These are phyloP conservation scores for Rhabditophanes sp. DNA, from an alignment of 2,888 invertebrate genomes.

Conservation along the genomic window DNA sequence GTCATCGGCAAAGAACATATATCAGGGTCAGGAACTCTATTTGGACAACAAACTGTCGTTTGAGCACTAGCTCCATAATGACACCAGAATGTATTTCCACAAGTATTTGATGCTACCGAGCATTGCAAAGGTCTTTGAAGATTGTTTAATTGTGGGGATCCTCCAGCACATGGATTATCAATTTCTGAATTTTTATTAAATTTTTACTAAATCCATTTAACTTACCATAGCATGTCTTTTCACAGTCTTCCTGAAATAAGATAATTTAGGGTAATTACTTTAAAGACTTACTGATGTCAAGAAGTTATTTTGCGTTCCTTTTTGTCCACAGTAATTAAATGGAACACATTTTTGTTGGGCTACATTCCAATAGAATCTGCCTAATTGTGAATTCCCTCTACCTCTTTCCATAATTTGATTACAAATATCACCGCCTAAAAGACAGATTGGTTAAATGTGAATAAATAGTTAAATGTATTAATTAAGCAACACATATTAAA, in stretches of 20 bases:
- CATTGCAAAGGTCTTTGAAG: conserved; percentile 26
- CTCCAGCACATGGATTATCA: conserved; percentile 38
- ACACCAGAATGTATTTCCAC: conserved; percentile 29
- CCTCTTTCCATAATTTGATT: conserved; percentile 35
- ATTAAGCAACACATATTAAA: no score
- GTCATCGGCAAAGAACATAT: conserved; percentile 10
- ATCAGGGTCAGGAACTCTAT: conserved; percentile 6
- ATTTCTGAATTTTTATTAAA: conserved; percentile 22
- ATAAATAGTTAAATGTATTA: no score
- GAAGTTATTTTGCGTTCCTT: conserved; percentile 42
- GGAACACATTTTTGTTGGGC: conserved; percentile 11
- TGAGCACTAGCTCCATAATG: conserved; percentile 28
- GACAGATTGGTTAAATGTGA: no score
- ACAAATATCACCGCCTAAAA: conserved; percentile 39
- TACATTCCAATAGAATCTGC: conserved; percentile 20
- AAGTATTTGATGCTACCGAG: conserved; percentile 16
- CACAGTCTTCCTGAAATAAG: conserved; percentile 27
- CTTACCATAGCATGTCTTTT: conserved; percentile 35
- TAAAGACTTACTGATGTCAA: conserved; percentile 7
- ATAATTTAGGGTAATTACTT: conserved; percentile 1
- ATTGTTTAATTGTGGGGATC: conserved; percentile 28
- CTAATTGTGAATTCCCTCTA: conserved; percentile 23
- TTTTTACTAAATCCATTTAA: conserved; percentile 5
- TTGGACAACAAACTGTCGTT: conserved; percentile 39
- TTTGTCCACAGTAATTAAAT: conserved; percentile 33